Conservation (phyloP, 2,797 vertebrate species). For the Columba guinea region DNA sequence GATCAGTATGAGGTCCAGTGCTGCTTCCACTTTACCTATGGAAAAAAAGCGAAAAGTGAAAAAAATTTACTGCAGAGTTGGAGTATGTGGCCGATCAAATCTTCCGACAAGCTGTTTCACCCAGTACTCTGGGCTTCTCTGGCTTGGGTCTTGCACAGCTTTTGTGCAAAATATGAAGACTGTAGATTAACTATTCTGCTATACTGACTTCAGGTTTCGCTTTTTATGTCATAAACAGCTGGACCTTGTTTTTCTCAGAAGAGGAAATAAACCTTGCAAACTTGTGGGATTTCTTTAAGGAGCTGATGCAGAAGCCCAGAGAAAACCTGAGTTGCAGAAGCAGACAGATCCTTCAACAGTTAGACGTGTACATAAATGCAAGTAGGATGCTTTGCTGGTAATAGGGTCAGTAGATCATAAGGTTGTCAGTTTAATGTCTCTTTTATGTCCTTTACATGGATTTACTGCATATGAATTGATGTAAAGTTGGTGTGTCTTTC, state of each 20-base stretch:
- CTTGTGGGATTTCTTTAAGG: not conserved
- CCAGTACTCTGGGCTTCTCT: not conserved
- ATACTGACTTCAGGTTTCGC: not conserved
- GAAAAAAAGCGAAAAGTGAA: not conserved
- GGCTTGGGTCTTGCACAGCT: not conserved
- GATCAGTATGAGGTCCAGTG: constrained; percentile 85
- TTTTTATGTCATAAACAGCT: not conserved
- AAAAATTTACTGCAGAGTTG: not conserved
- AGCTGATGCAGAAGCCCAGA: not conserved
- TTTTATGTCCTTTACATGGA: not conserved
- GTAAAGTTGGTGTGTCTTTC: not conserved
- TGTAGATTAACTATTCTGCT: not conserved
- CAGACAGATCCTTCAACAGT: not conserved
- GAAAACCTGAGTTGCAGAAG: not conserved
- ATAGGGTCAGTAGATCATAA: not conserved
- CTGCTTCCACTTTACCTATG: constrained; percentile 74
- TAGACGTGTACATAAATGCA: not conserved
- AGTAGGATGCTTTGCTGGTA: not conserved
- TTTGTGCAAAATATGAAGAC: not conserved
- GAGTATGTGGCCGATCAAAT: fast-evolving
- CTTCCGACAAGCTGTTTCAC: not conserved
- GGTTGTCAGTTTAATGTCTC: not conserved
- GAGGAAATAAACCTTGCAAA: not conserved
- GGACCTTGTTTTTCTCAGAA: not conserved
- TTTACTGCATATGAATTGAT: not conserved